Evolutionary conservation across 2,113 vertebrate species (phyloP), one percentile per base, ranked within the genome.

Genomic region (Neotragus moschatus): DNA sequence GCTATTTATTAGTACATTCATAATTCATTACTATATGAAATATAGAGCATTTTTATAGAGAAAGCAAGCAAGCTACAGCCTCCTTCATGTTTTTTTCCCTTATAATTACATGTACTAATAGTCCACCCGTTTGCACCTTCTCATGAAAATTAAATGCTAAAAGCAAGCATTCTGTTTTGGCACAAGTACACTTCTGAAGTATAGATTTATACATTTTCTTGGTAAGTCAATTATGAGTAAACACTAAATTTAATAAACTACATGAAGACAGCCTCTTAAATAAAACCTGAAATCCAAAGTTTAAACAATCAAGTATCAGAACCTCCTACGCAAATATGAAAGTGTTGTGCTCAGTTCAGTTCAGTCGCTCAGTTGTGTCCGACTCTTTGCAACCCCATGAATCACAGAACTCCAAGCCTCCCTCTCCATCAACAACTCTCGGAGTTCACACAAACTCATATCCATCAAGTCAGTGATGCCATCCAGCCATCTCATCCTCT

Each of bases 211-310:
- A 87, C 19, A 60, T 87, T 96, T 97, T 84, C 61, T 82, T 91
- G 21, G 47, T 93, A 95, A 88, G 80, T 6, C 43, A 92, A 95
- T 95, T 96, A 90, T 45, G 28, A 90, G n/a, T 97, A 95, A 96
- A 92, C 90, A 28, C 14, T 94, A 61, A 61, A 28, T 75, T 85
- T 96, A 36, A 89, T 88, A 85, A 96, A 63, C 25, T 45, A 17
- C 79, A 97, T 93, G 9, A 91, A 96, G 43, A 93, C n/a, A 79
- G 36, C 3, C 17, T 12, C 6, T 39, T 63, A 66, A 80, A 73
- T 23, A 87, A 95, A 85, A 55, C 33, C 28, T 84, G 36, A 82
- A 82, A 82, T 36, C 11, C 43, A 89, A 73, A 89, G 91, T 93
- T 91, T 92, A 94, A 94, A 55, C 47, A 85, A 77, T 0, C 21